Percentiles rank a stretch among this genome's conserved stretches.
Evolutionary conservation across 2,113 vertebrate genomes (phyloP).

Genomic region (Rhabdomys dilectus): DNA sequence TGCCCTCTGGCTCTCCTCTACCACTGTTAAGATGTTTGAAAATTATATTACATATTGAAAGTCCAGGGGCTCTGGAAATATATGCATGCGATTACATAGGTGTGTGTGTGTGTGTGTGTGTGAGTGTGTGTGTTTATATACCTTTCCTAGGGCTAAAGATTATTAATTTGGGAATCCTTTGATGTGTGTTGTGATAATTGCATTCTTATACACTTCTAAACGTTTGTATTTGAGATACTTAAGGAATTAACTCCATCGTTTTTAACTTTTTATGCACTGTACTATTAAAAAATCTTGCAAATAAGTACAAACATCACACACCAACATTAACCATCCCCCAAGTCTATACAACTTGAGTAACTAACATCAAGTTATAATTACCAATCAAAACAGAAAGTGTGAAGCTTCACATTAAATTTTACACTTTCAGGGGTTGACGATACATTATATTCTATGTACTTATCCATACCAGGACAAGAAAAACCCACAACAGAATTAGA

Average conservation of each 20-base stretch:
- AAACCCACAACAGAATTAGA: background rate
- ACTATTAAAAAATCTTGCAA: background rate
- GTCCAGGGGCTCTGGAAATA: background rate
- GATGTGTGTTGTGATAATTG: background rate
- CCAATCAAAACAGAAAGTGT: background rate
- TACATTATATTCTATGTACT: background rate
- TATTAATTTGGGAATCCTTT: background rate
- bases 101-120: background rate
- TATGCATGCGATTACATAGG: background rate
- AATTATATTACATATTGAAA: background rate
- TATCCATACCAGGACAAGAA: background rate
- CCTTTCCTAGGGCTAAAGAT: background rate
- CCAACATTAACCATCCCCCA: background rate
- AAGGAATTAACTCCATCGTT: background rate
- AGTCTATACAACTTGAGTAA: background rate
- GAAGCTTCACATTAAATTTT: background rate
- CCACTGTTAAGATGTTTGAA: background rate
- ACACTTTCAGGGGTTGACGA: background rate
- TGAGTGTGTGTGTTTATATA: background rate
- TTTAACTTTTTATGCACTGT: background rate
- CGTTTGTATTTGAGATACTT: background rate
- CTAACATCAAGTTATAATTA: background rate
- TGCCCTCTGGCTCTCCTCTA: background rate
- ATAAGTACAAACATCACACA: background rate
- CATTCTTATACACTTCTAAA: constrained; percentile 3